These are phyloP conservation scores for Leptopilina boulardi DNA, from an alignment of 1,140 invertebrate genomes.

Conservation along the genomic window DNA sequence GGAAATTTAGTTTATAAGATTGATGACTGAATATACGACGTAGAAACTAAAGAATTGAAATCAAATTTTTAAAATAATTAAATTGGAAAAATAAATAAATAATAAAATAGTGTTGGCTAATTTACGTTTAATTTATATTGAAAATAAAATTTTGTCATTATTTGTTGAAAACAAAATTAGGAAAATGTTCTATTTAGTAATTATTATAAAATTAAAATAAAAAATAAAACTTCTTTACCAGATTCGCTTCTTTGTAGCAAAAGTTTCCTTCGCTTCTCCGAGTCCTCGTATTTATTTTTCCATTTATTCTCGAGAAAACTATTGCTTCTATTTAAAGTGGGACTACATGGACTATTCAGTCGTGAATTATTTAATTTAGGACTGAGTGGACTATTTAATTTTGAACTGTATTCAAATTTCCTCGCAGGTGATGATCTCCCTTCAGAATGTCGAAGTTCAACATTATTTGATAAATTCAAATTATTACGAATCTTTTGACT, in stretches of 20 bases:
- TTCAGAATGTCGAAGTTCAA: constrained; percentile 51
- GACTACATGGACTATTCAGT: constrained; percentile 33
- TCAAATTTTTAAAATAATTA: too few relatives aligned
- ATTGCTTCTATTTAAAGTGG: constrained; percentile 62
- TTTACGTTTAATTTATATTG: too few relatives aligned
- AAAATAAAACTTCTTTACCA: constrained; percentile 73
- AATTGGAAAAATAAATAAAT: too few relatives aligned
- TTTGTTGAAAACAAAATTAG: not conserved
- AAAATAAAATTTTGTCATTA: too few relatives aligned
- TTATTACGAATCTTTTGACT: constrained; percentile 45
- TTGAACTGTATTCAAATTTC: constrained; percentile 41
- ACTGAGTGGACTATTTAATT: constrained; percentile 37
- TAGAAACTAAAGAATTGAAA: too few relatives aligned
- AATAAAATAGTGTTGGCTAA: too few relatives aligned
- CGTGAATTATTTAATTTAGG: constrained; percentile 32
- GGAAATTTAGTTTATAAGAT: too few relatives aligned
- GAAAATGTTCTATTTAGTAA: too few relatives aligned
- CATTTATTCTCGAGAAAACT: constrained; percentile 74
- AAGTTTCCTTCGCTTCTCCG: constrained; percentile 81
- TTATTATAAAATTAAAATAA: not conserved
- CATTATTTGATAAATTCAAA: constrained; percentile 49
- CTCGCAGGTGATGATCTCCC: constrained; percentile 40
- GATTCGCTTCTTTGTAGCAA: constrained; percentile 81
- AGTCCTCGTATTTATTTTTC: constrained; percentile 82
- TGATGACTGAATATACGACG: too few relatives aligned